Evolutionary conservation across 2,888 invertebrate species (phyloP), one percentile per base, ranked within the genome.

Genomic region (Ophion obscuratus): DNA sequence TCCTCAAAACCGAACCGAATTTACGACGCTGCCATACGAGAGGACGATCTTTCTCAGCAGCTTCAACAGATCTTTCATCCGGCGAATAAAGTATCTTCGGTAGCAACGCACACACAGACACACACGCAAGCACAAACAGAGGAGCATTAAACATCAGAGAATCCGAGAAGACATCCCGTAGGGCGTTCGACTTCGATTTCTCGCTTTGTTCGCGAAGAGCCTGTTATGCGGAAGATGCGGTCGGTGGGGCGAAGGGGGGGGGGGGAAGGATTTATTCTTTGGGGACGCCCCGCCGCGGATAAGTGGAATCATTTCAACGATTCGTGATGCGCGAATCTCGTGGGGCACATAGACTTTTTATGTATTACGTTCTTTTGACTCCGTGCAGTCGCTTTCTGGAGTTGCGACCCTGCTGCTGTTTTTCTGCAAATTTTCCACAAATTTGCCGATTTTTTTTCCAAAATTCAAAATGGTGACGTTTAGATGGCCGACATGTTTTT

Each of bases 81-180:
- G 88, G 91, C 92, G 91, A 93, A 93, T 93, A 93, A 93, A 93
- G 93, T 93, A 93, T 93, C 83, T 78, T 85, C 83, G 70, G 86
- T 77, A 86, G 85, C 77, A 62, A 59, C n/a, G 47, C 9, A 67
- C 64, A 68, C 79, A 73, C 80, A 66, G 40, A 40, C 74, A 70
- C 64, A 61, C 64, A 57, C 53, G 74, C 67, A 70, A 47, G 36
- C 36, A 68, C 67, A 44, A 71, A 53, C 53, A 57, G 6, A 24
- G 9, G 24, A 61, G 73, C 59, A 73, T 73, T 73, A 59, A 73
- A 24, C 40, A 73, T 73, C 59, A 11, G 44, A 74, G 62, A 40
- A 36, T 70, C 70, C 57, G 44, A 57, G 24, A 57, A 59, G 73
- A 79, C 80, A 24, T 83, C 81, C 83, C 75, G 85, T 61, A 27